Evolutionary conservation across 2,113 vertebrate species (phyloP).

Genomic region (Leucopsar rothschildi): DNA sequence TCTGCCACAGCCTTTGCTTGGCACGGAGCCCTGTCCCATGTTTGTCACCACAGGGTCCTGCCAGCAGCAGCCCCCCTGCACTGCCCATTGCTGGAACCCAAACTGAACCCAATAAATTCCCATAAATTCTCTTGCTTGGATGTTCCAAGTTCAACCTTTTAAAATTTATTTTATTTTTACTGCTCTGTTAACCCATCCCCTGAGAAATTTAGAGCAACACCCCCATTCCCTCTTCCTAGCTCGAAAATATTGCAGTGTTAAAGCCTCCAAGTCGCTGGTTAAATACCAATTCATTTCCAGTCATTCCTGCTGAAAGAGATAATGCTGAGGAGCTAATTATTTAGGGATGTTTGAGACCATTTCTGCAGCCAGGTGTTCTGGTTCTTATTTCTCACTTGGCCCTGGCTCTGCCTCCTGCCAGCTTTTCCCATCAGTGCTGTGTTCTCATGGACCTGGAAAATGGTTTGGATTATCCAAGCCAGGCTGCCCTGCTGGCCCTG

Average conservation of each 20-base stretch:
- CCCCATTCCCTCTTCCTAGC: not conserved
- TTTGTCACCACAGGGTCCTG: not conserved
- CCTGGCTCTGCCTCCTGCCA: not conserved
- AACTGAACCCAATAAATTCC: not conserved
- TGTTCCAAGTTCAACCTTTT: not conserved
- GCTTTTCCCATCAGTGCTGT: not conserved
- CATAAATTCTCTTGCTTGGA: not conserved
- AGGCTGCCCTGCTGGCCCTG: not conserved
- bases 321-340: not conserved
- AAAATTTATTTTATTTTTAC: not conserved
- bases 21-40: not conserved
- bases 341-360: not conserved
- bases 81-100: not conserved
- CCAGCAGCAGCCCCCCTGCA: not conserved
- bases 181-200: not conserved
- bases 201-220: not conserved
- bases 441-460: not conserved
- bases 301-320: not conserved
- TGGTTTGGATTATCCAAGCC: not conserved
- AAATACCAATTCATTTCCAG: not conserved
- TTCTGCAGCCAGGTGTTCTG: constrained; percentile 38
- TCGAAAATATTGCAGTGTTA: not conserved
- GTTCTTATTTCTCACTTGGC: constrained; percentile 22
- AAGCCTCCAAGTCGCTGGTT: not conserved
- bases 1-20: not conserved